A percentile compares a stretch with the other conserved stretches of the same genome.
These are phyloP conservation scores for Noctua janthe DNA, from an alignment of 2,888 invertebrate genomes.

Conservation along the genomic window DNA sequence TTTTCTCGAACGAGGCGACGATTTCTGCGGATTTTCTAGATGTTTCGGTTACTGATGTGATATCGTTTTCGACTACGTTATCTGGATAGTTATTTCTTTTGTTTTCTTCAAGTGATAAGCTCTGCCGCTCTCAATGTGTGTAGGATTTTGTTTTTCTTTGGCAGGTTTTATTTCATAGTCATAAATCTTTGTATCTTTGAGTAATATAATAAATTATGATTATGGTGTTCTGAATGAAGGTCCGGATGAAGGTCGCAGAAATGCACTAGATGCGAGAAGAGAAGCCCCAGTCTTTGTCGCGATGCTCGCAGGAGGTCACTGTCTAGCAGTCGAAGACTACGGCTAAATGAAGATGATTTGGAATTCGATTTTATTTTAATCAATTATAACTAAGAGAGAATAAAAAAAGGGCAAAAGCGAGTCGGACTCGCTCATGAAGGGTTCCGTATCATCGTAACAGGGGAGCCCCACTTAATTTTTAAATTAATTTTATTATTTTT, in stretches of 20 bases:
- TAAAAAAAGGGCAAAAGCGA: no score
- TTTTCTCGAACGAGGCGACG: conserved; percentile 33
- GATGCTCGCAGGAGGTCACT: background rate
- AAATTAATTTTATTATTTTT: no score
- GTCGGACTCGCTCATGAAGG: no score
- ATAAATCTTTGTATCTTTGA: background rate
- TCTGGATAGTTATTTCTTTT: conserved; percentile 12
- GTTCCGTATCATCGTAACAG: no score
- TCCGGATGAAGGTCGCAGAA: background rate
- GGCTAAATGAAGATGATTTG: background rate
- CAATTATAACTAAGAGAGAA: background rate
- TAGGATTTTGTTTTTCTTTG: background rate
- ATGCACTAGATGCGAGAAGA: background rate
- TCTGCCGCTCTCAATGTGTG: conserved; percentile 1
- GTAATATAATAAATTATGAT: background rate
- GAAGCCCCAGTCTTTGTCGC: background rate
- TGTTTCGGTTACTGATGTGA: conserved; percentile 1
- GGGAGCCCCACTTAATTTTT: no score
- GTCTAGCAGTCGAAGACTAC: background rate
- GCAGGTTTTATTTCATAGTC: background rate
- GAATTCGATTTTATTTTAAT: background rate
- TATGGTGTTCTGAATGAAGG: background rate
- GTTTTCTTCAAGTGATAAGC: background rate
- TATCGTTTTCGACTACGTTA: conserved; percentile 21
- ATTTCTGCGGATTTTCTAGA: background rate